Percentiles rank a stretch among this genome's conserved stretches.
Evolutionary conservation across 2,888 invertebrate genomes (phyloP).

Genomic region (Choristoneura rosaceana): DNA sequence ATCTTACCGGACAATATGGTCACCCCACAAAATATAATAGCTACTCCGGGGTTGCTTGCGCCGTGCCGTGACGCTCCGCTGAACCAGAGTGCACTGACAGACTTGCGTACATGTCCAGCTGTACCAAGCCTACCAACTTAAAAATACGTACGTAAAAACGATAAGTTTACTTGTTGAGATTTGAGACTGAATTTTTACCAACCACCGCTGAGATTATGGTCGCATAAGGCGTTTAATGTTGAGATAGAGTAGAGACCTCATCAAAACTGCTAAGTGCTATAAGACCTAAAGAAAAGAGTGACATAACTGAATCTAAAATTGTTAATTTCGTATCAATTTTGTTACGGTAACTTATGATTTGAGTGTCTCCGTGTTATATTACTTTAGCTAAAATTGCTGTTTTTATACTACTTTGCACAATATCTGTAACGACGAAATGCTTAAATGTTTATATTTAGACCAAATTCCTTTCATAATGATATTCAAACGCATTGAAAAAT

Average conservation of each 20-base stretch:
- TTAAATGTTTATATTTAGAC: not conserved
- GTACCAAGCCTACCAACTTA: not conserved
- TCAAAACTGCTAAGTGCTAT: too few relatives aligned
- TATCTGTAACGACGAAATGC: not conserved
- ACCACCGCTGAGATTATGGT: not conserved
- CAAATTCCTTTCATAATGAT: not conserved
- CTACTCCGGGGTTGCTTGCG: constrained; percentile 48
- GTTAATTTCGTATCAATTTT: too few relatives aligned
- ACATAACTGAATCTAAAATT: too few relatives aligned
- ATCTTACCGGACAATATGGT: constrained; percentile 34
- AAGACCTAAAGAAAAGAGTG: too few relatives aligned
- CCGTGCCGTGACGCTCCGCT: constrained; percentile 48
- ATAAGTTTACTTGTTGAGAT: not conserved
- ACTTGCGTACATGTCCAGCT: constrained; percentile 5
- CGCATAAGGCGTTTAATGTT: too few relatives aligned
- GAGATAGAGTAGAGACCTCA: too few relatives aligned
- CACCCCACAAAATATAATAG: constrained; percentile 47
- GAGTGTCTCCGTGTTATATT: too few relatives aligned
- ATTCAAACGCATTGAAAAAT: not conserved
- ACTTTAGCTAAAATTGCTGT: too few relatives aligned
- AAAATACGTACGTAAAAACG: not conserved
- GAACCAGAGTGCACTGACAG: constrained; percentile 46
- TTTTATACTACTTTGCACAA: too few relatives aligned
- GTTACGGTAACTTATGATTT: too few relatives aligned
- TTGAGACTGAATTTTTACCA: not conserved